Evolutionary conservation across 2,113 vertebrate species (phyloP).

Genomic region (Triplophysa tibetana): DNA sequence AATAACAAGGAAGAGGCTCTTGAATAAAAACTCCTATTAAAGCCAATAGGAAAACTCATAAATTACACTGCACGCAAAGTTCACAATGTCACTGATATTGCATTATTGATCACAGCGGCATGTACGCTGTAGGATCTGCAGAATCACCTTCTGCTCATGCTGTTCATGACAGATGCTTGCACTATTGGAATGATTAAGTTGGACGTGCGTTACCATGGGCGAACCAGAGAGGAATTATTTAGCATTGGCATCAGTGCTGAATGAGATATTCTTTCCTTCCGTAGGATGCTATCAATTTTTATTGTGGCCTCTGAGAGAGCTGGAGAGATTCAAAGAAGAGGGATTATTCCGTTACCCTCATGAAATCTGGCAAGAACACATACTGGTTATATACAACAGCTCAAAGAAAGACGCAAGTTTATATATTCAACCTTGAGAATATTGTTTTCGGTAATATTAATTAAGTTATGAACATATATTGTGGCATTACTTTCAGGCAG

Average conservation of each 20-base stretch:
- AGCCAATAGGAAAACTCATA: too few species aligned
- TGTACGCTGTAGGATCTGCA: not conserved
- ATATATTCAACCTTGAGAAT: too few species aligned
- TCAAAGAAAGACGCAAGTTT: not conserved
- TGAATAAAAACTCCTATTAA: too few species aligned
- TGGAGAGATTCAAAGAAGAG: not conserved
- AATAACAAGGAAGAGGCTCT: too few species aligned
- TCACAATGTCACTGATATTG: conserved; percentile 5
- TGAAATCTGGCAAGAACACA: not conserved
- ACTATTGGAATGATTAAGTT: not conserved
- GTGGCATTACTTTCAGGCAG: too few species aligned
- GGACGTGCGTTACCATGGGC: not conserved
- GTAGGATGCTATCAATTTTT: not conserved
- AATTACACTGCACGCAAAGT: not conserved
- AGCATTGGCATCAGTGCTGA: not conserved
- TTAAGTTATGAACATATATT: too few species aligned
- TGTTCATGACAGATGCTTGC: not conserved
- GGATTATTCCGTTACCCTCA: not conserved
- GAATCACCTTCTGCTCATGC: not conserved
- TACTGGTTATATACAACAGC: not conserved
- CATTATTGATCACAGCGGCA: conserved; percentile 23
- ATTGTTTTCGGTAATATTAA: too few species aligned
- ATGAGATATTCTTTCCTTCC: not conserved
- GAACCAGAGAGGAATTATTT: not conserved
- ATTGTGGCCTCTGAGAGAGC: not conserved